Evolutionary conservation across 2,888 invertebrate genomes (phyloP).

Genomic region (Dryobotodes eremita): DNA sequence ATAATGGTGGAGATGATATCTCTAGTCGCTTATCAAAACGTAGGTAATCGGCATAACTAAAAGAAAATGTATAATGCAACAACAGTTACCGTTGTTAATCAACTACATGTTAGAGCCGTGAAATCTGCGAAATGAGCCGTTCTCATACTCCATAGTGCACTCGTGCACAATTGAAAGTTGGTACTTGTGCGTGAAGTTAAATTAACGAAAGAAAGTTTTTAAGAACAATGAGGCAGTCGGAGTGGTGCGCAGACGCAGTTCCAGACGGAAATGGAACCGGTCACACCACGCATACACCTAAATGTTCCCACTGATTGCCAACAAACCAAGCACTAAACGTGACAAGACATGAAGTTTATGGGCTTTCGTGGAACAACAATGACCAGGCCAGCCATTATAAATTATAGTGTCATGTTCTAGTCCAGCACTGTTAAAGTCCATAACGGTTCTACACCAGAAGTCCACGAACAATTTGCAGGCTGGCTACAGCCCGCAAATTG

Average conservation of each 20-base stretch:
- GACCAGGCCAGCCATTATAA: background rate
- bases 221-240: conserved; percentile 75
- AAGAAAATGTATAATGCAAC: conserved; percentile 15
- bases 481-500: background rate
- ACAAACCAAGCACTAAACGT: conserved; percentile 15
- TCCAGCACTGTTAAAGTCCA: conserved; percentile 1
- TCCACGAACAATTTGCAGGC: background rate
- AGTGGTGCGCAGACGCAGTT: conserved; percentile 52
- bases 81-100: conserved; percentile 35
- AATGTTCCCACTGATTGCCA: conserved; percentile 37
- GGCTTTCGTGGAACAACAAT: conserved; percentile 31
- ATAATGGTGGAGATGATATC: conserved; percentile 13
- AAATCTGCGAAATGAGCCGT: conserved; percentile 60
- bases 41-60: conserved; percentile 6
- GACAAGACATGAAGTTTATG: conserved; percentile 39
- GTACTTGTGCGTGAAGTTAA: conserved; percentile 68
- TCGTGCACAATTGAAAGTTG: conserved; percentile 67
- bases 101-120: conserved; percentile 41
- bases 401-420: conserved; percentile 15
- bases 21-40: conserved; percentile 9
- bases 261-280: conserved; percentile 68
- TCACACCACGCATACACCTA: conserved; percentile 51
- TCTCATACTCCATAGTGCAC: conserved; percentile 72
- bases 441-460: background rate
- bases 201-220: conserved; percentile 82